These are phyloP conservation scores for Euglossa dilemma DNA, from an alignment of 1,140 invertebrate genomes.

Conservation along the genomic window DNA sequence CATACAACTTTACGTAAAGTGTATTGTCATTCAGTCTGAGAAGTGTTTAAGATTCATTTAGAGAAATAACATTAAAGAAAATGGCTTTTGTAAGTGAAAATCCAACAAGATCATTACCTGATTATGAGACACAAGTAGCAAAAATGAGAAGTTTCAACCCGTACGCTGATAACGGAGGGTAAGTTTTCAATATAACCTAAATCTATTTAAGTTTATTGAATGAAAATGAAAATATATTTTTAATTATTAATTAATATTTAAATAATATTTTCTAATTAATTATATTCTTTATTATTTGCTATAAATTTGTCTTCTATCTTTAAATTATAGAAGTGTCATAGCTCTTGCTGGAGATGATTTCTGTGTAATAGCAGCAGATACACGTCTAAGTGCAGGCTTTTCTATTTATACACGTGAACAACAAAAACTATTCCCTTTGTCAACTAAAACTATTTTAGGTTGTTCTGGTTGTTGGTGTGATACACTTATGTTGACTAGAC, in stretches of 20 bases:
- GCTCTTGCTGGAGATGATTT: constrained; percentile 94
- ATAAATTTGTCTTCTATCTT: constrained; percentile 15
- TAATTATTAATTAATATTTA: neutral
- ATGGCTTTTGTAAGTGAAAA: constrained; percentile 70
- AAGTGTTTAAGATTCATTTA: neutral
- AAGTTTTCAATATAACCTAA: constrained; percentile 70
- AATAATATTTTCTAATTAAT: neutral
- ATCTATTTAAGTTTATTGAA: neutral
- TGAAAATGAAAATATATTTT: neutral
- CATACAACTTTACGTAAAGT: constrained; percentile 38
- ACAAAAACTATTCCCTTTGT: constrained; percentile 91
- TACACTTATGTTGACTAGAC: constrained; percentile 94
- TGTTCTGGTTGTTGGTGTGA: constrained; percentile 98
- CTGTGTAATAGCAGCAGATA: constrained; percentile 91
- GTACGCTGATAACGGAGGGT: constrained; percentile 91
- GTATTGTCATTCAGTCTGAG: constrained; percentile 57
- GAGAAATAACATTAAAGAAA: neutral
- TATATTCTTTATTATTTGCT: neutral
- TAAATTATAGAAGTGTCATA: constrained; percentile 87
- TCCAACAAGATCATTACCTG: constrained; percentile 82
- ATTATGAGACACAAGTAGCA: constrained; percentile 85
- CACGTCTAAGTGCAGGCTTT: constrained; percentile 95
- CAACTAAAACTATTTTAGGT: constrained; percentile 92
- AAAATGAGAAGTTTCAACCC: constrained; percentile 87
- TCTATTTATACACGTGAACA: constrained; percentile 94